A percentile compares a stretch with the other conserved stretches of the same genome.
These are phyloP conservation scores for Ditylenchus dipsaci DNA, from an alignment of 1,140 invertebrate genomes.

Conservation along the genomic window DNA sequence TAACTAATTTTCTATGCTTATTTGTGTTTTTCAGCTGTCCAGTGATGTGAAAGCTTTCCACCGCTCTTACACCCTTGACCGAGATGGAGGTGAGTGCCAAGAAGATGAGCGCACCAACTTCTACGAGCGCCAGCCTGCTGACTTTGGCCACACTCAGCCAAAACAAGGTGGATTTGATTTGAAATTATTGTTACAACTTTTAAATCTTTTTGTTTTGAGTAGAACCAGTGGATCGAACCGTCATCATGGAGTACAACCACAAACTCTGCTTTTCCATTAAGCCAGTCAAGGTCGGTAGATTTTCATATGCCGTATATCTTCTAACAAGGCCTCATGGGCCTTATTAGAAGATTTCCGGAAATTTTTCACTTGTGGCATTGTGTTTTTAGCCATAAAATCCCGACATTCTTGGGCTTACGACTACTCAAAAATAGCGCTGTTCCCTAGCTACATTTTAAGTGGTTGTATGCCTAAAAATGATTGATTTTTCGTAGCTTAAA, in stretches of 20 bases:
- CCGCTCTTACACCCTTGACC: conserved; percentile 1
- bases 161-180: conserved; percentile 1
- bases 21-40: background rate
- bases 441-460: no score
- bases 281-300: conserved; percentile 15
- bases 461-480: no score
- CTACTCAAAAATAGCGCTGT: no score
- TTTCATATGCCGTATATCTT: no score
- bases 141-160: background rate
- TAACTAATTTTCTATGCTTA: background rate
- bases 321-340: no score
- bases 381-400: no score
- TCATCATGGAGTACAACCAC: conserved; percentile 25
- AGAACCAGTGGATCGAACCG: conserved; percentile 16
- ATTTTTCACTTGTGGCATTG: no score
- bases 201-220: background rate
- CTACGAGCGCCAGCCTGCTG: conserved; percentile 4
- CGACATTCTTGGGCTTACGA: no score
- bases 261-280: conserved; percentile 45
- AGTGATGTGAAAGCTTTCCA: background rate
- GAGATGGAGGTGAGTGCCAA: conserved; percentile 4
- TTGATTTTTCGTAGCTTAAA: no score
- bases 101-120: conserved; percentile 13
- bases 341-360: no score
- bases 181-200: background rate